Conservation (phyloP, 2,888 invertebrate genomes). For the Stenodera caucasica region DNA sequence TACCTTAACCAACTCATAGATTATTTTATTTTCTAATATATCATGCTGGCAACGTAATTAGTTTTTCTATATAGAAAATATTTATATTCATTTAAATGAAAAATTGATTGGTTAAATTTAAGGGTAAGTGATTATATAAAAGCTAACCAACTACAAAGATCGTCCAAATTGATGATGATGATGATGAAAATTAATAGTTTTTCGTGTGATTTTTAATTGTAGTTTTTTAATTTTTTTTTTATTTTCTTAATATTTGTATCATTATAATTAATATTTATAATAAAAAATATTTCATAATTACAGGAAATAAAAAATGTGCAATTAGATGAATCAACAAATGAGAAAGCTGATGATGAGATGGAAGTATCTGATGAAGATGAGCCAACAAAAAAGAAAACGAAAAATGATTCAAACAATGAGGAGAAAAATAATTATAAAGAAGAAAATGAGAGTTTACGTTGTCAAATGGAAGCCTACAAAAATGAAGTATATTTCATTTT, state of each 20-base stretch:
- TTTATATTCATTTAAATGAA: background rate
- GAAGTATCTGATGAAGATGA: slow-evolving; percentile 81
- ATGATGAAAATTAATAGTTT: background rate
- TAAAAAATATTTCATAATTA: slow-evolving; percentile 23
- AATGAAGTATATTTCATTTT: slow-evolving; percentile 65
- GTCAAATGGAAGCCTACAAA: slow-evolving; percentile 91
- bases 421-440: slow-evolving; percentile 61
- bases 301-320: slow-evolving; percentile 73
- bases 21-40: no score
- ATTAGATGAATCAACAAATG: slow-evolving; percentile 62
- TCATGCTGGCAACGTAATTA: no score
- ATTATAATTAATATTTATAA: background rate
- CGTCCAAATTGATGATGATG: background rate
- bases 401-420: slow-evolving; percentile 35
- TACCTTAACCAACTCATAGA: slow-evolving; percentile 3
- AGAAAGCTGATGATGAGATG: slow-evolving; percentile 81
- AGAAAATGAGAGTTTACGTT: slow-evolving; percentile 87
- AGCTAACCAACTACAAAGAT: background rate
- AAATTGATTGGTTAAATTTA: background rate
- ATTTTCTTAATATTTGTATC: background rate
- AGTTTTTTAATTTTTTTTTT: background rate
- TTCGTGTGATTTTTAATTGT: background rate
- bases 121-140: background rate
- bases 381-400: slow-evolving; percentile 50
- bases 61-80: no score